A percentile compares a stretch with the other conserved stretches of the same genome.
Evolutionary conservation across 1,140 invertebrate species (phyloP).

Genomic region (Sipha flava): DNA sequence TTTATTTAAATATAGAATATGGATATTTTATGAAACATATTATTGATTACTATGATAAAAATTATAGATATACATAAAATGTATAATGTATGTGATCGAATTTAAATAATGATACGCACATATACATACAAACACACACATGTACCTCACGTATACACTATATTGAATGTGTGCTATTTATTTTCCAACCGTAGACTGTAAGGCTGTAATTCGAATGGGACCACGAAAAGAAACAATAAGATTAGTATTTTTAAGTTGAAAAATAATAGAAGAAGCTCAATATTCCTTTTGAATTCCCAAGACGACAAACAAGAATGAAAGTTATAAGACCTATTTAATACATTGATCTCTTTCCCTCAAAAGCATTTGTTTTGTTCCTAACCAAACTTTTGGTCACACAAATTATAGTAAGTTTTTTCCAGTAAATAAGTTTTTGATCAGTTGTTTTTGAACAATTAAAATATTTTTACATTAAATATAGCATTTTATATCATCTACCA

Average conservation of each 20-base stretch:
- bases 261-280: background rate
- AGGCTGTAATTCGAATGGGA: background rate
- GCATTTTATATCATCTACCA: too few relatives aligned
- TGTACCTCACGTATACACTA: background rate
- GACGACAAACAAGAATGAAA: background rate
- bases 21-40: too few relatives aligned
- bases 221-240: background rate
- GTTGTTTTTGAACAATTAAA: background rate
- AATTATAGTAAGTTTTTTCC: background rate
- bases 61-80: too few relatives aligned
- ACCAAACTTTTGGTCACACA: background rate
- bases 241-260: background rate
- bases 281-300: constrained; percentile 8
- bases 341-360: background rate
- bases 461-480: background rate
- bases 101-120: too few relatives aligned
- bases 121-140: too few relatives aligned
- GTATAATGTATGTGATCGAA: too few relatives aligned
- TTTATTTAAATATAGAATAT: too few relatives aligned
- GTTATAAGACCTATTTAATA: constrained; percentile 13
- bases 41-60: too few relatives aligned
- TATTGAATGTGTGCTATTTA: background rate
- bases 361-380: background rate
- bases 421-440: background rate
- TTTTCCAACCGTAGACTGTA: background rate